Percentiles rank a stretch among this genome's conserved stretches.
Evolutionary conservation across 2,888 invertebrate species (phyloP).

Genomic region (Oscheius sp.): DNA sequence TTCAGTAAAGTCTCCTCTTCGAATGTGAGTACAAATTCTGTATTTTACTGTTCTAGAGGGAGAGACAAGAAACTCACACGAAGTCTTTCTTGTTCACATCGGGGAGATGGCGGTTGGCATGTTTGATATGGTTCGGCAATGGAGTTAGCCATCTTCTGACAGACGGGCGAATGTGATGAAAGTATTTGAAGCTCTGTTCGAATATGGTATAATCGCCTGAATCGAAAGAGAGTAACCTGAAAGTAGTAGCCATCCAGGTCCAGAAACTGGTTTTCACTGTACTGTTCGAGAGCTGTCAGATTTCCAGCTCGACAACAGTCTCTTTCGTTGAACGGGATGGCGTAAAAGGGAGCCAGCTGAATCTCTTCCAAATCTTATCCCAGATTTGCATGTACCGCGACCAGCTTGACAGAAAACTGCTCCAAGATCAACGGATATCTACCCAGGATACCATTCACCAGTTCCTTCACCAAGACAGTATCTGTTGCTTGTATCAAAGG

Average conservation of each 20-base stretch:
- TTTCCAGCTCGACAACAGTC: slow-evolving; percentile 16
- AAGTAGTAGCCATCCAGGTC: slow-evolving; percentile 16
- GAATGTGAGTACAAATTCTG: slow-evolving; percentile 52
- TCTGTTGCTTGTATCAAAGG: slow-evolving; percentile 25
- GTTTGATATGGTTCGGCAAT: not conserved
- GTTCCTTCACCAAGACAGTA: not conserved
- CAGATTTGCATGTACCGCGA: not conserved
- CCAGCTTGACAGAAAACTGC: slow-evolving; percentile 20
- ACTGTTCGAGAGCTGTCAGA: not conserved
- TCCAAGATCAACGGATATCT: slow-evolving; percentile 14
- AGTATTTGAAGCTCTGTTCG: slow-evolving; percentile 50
- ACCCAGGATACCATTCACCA: not conserved
- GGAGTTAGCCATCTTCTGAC: slow-evolving; percentile 42
- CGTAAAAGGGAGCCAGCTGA: slow-evolving; percentile 12
- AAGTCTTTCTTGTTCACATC: not conserved
- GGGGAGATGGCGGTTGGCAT: slow-evolving; percentile 34
- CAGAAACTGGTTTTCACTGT: not conserved
- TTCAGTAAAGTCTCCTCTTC: slow-evolving; percentile 47
- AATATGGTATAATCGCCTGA: not conserved
- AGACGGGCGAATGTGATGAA: slow-evolving; percentile 39
- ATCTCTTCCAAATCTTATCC: not conserved
- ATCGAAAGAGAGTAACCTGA: slow-evolving; percentile 8
- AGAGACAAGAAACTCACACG: slow-evolving; percentile 1
- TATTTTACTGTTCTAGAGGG: not conserved
- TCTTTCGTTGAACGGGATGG: slow-evolving; percentile 15